Conservation (phyloP, 2,113 vertebrate species). For the Gallinago paraguaiae region DNA sequence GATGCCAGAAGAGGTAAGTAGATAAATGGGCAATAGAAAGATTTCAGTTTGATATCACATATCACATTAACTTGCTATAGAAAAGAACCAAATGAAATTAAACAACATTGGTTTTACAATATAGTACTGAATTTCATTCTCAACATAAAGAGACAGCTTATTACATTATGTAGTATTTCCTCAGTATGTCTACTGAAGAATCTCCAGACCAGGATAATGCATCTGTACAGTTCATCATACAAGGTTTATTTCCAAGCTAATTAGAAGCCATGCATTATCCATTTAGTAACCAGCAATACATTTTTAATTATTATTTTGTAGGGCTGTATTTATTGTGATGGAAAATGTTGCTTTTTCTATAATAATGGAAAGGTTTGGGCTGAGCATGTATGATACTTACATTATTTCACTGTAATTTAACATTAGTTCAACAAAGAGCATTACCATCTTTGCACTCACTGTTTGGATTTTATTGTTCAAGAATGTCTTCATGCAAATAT, state of each 20-base stretch:
- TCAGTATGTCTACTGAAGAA: conserved; percentile 41
- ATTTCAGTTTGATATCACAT: background rate
- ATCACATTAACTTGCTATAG: background rate
- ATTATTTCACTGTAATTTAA: background rate
- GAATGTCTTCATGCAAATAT: background rate
- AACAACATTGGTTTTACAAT: background rate
- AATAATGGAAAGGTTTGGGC: background rate
- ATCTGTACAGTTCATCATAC: conserved; percentile 13
- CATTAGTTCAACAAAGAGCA: background rate
- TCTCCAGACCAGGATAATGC: background rate
- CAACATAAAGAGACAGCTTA: background rate
- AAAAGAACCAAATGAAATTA: background rate
- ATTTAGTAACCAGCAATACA: conserved; percentile 58
- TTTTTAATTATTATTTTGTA: conserved; percentile 65
- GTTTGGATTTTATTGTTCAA: background rate
- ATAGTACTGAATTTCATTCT: background rate
- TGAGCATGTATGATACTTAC: background rate
- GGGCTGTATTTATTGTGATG: background rate
- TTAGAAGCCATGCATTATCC: conserved; percentile 52
- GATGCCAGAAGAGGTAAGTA: background rate
- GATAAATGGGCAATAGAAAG: background rate
- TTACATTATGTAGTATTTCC: conserved; percentile 38
- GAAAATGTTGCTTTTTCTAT: background rate
- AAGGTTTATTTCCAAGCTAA: conserved; percentile 48
- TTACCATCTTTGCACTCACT: background rate